Evolutionary conservation across 92 coral and sea anemone species (phyloP).

Genomic region (Epizoanthus scotinus): DNA sequence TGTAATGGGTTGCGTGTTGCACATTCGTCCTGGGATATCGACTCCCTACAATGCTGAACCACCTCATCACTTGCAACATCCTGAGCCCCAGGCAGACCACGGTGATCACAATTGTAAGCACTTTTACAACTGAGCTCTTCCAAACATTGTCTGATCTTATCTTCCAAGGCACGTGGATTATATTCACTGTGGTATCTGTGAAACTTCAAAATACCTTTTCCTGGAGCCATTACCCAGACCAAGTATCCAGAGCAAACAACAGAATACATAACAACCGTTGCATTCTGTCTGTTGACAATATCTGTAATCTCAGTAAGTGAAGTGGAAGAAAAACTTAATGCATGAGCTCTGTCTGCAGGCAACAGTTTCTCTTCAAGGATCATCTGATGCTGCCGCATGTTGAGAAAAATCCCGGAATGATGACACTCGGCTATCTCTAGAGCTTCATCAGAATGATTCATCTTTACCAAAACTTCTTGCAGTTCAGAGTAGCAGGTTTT

Average conservation of each 20-base stretch:
- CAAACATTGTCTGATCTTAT: constrained; percentile 57
- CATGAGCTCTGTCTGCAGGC: background rate
- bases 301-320: constrained; percentile 58
- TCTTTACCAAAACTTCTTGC: constrained; percentile 76
- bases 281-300: constrained; percentile 53
- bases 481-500: constrained; percentile 71
- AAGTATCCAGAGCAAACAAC: constrained; percentile 62
- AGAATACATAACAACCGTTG: constrained; percentile 63
- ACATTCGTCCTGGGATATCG: background rate
- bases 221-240: constrained; percentile 72
- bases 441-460: constrained; percentile 62
- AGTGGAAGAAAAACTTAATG: constrained; percentile 44
- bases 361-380: constrained; percentile 34
- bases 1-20: constrained; percentile 54
- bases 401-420: constrained; percentile 65
- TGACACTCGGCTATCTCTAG: constrained; percentile 79
- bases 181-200: constrained; percentile 62
- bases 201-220: constrained; percentile 70
- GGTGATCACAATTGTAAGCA: constrained; percentile 72
- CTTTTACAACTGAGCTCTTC: constrained; percentile 56
- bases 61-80: constrained; percentile 7
- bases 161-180: constrained; percentile 52
- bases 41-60: background rate
- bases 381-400: constrained; percentile 53
- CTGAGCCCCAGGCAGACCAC: constrained; percentile 57